Evolutionary conservation across 2,113 vertebrate species (phyloP).

Genomic region (Elgaria multicarinata): DNA sequence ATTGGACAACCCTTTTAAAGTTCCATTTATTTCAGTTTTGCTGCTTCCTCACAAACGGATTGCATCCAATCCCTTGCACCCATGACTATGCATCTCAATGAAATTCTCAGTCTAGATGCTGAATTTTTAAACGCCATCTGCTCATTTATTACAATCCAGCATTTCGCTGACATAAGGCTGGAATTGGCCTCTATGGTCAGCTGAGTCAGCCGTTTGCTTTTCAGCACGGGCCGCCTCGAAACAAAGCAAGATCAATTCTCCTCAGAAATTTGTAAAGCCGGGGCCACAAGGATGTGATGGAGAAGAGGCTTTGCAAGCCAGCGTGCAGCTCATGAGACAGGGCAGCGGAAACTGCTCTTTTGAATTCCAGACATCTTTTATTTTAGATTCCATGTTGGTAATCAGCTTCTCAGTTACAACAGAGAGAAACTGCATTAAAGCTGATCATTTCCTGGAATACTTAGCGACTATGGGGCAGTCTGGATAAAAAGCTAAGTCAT

Average conservation of each 20-base stretch:
- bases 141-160: not conserved
- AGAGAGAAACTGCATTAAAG: not conserved
- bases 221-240: not conserved
- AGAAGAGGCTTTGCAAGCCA: not conserved
- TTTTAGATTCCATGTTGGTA: not conserved
- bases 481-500: not conserved
- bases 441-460: not conserved
- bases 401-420: not conserved
- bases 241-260: not conserved
- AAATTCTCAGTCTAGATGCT: not conserved
- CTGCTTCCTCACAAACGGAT: constrained; percentile 3
- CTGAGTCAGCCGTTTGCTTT: constrained; percentile 29
- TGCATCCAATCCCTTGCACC: not conserved
- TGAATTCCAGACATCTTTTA: not conserved
- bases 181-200: not conserved
- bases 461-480: not conserved
- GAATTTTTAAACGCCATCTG: constrained; percentile 11
- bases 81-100: not conserved
- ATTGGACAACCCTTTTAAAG: constrained; percentile 1
- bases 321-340: not conserved
- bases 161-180: constrained; percentile 20
- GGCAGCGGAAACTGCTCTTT: not conserved
- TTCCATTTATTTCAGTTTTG: not conserved
- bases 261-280: not conserved
- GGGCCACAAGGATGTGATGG: not conserved